A percentile compares a stretch with the other conserved stretches of the same genome.
Evolutionary conservation across 2,113 vertebrate species (phyloP).

Genomic region (Aegotheles bennettii): DNA sequence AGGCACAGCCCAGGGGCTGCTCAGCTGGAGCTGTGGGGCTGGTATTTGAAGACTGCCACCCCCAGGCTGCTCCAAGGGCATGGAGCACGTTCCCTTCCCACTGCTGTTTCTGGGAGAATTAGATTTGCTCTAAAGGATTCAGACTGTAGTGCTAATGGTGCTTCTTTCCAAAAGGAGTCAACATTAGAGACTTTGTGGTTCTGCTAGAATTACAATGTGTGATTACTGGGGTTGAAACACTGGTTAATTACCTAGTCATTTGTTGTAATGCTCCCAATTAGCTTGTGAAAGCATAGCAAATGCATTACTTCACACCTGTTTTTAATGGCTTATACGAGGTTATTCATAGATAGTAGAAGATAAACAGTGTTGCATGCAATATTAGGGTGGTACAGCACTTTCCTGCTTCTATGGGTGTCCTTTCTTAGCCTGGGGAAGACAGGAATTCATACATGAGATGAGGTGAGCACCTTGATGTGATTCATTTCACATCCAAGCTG

Average conservation of each 20-base stretch:
- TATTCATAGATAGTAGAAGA: slow-evolving; percentile 14
- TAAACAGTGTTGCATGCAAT: background rate
- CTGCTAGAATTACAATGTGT: background rate
- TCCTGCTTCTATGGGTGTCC: background rate
- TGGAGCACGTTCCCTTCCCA: background rate
- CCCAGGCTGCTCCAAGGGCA: background rate
- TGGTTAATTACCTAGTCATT: slow-evolving; percentile 46
- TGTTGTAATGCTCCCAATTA: slow-evolving; percentile 33
- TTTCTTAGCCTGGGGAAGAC: background rate
- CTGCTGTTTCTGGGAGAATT: background rate
- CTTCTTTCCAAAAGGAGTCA: background rate
- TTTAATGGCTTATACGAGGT: background rate
- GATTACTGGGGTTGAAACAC: slow-evolving; percentile 6
- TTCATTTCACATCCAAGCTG: background rate
- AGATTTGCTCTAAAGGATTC: background rate
- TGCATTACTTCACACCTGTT: background rate
- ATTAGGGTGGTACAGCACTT: background rate
- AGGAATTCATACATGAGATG: background rate
- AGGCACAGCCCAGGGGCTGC: background rate
- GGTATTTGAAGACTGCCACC: no score
- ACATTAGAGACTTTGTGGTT: background rate
- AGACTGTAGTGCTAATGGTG: background rate
- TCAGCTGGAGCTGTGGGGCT: background rate
- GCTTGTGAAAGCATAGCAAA: background rate
- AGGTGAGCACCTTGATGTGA: background rate